Evolutionary conservation across 2,888 invertebrate genomes (phyloP).

Genomic region (Drosophila trichaetosa): DNA sequence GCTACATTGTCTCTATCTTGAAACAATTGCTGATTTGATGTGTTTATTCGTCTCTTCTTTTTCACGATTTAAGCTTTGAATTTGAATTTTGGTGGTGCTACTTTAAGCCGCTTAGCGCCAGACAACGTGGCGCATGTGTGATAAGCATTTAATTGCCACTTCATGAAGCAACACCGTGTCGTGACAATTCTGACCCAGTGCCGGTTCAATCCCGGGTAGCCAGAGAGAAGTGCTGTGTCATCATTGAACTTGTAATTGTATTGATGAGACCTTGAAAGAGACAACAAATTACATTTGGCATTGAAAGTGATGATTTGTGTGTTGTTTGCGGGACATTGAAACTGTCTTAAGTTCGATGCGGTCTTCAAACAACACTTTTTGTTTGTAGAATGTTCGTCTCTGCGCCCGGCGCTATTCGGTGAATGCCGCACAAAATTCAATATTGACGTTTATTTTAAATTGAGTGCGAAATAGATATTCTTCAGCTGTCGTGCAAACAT

Average conservation of each 20-base stretch:
- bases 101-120: slow-evolving; percentile 49
- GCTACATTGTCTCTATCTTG: slow-evolving; percentile 16
- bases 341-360: slow-evolving; percentile 39
- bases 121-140: slow-evolving; percentile 59
- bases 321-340: slow-evolving; percentile 66
- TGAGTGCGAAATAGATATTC: slow-evolving; percentile 67
- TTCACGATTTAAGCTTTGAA: slow-evolving; percentile 19
- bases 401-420: slow-evolving; percentile 3
- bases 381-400: slow-evolving; percentile 63
- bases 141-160: slow-evolving; percentile 62
- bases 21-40: slow-evolving; percentile 4
- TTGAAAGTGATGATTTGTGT: slow-evolving; percentile 40
- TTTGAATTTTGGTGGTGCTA: slow-evolving; percentile 2
- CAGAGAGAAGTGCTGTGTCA: slow-evolving; percentile 30
- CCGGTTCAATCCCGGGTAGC: neutral
- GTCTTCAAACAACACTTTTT: slow-evolving; percentile 30
- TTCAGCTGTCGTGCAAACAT: slow-evolving; percentile 44
- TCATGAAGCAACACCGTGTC: slow-evolving; percentile 52
- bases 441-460: slow-evolving; percentile 66
- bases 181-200: slow-evolving; percentile 31
- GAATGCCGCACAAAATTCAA: slow-evolving; percentile 34
- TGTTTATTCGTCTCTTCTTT: neutral
- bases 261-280: slow-evolving; percentile 38
- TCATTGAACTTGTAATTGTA: slow-evolving; percentile 57
- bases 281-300: slow-evolving; percentile 53